These are phyloP conservation scores for Pelosia muscerda DNA, from an alignment of 2,888 invertebrate species.

Conservation along the genomic window DNA sequence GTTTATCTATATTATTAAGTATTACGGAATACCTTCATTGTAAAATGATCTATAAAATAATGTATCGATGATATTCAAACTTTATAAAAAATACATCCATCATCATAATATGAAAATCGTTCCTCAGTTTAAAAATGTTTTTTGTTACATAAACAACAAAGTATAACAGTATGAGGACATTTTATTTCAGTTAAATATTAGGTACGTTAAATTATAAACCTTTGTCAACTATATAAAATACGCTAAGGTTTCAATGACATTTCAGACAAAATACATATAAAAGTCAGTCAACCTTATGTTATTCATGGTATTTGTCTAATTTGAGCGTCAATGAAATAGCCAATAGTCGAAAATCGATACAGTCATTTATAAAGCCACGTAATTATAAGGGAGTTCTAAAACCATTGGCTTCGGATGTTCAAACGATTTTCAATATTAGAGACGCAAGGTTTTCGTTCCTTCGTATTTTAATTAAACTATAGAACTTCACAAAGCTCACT, in stretches of 20 bases:
- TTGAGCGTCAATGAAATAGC: not conserved
- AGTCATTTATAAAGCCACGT: constrained; percentile 1
- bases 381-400: constrained; percentile 9
- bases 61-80: too few relatives aligned
- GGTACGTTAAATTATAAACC: not conserved
- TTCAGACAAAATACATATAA: not conserved
- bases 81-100: too few relatives aligned
- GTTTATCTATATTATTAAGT: not conserved
- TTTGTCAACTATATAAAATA: not conserved
- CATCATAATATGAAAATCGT: too few relatives aligned
- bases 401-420: constrained; percentile 8
- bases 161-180: not conserved
- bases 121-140: too few relatives aligned
- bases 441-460: constrained; percentile 6
- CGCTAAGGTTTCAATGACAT: not conserved
- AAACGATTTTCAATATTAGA: constrained; percentile 9
- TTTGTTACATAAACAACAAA: too few relatives aligned
- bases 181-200: not conserved
- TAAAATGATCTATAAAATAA: too few relatives aligned
- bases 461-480: constrained; percentile 7
- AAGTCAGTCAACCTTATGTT: not conserved
- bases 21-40: not conserved
- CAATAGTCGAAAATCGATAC: not conserved
- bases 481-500: constrained; percentile 5
- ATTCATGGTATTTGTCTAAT: too few relatives aligned